These are phyloP conservation scores for Chrysaora quinquecirrha DNA, from an alignment of 30 jellyfish, hydroid and myxozoan genomes.

Conservation along the genomic window DNA sequence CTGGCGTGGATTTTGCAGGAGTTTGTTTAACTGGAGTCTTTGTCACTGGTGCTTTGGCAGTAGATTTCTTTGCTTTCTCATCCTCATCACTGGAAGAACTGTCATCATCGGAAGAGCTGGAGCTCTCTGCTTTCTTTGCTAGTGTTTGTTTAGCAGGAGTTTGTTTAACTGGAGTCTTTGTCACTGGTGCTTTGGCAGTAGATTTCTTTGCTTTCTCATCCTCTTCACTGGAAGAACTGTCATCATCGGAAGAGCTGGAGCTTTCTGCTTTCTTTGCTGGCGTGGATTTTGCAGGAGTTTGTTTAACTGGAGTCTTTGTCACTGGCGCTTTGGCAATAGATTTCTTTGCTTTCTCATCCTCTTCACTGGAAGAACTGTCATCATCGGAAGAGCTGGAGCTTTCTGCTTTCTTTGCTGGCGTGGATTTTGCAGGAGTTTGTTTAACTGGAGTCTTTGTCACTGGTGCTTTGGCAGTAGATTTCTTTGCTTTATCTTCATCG, in stretches of 20 bases:
- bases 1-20: neutral
- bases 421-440: neutral
- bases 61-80: no score
- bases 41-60: no score
- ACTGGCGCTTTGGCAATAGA: no score
- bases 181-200: neutral
- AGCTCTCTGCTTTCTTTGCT: neutral
- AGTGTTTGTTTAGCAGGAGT: neutral
- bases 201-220: no score
- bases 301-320: neutral
- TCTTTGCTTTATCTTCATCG: neutral
- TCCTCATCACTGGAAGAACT: neutral
- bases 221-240: constrained; percentile 9
- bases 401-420: constrained; percentile 4
- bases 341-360: neutral
- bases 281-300: neutral
- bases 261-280: neutral
- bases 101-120: neutral
- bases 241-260: constrained; percentile 2
- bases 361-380: constrained; percentile 49
- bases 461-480: neutral
- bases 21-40: no score
- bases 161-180: neutral
- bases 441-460: neutral
- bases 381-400: constrained; percentile 37